phyloP scores from a whole-genome alignment of 2,797 vertebrate species.

The Enteromius thamalakanensis region DNA sequence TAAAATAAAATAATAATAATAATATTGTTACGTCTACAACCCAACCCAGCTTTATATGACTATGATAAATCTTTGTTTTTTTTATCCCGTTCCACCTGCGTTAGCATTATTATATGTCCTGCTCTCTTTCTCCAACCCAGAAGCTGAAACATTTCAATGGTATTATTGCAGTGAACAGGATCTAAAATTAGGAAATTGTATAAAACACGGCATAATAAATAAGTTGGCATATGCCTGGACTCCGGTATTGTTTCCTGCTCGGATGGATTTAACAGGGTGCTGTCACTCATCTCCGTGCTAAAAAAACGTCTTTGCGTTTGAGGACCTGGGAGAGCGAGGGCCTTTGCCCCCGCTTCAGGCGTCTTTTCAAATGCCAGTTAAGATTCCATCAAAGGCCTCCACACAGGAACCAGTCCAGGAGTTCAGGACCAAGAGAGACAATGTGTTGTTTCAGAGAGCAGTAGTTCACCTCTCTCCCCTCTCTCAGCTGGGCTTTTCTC shows the following conservation, averaged over 20 bases:
- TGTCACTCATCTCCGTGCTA: constrained; percentile 51
- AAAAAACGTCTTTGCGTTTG: constrained; percentile 80
- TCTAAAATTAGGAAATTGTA: constrained; percentile 35
- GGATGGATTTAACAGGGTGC: constrained; percentile 74
- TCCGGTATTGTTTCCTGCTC: constrained; percentile 77
- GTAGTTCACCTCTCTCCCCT: constrained; percentile 51
- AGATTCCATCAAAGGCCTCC: constrained; percentile 66
- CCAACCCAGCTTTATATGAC: neutral
- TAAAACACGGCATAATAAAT: constrained; percentile 37
- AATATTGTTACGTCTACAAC: neutral
- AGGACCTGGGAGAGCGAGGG: constrained; percentile 84
- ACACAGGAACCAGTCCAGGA: constrained; percentile 48
- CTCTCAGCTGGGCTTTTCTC: constrained; percentile 49
- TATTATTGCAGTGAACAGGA: neutral
- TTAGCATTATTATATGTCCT: neutral
- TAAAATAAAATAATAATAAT: neutral
- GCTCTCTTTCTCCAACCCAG: neutral
- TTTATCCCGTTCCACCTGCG: neutral
- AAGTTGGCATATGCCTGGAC: constrained; percentile 39
- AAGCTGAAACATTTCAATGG: neutral
- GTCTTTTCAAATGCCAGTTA: constrained; percentile 72
- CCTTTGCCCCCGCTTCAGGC: constrained; percentile 80
- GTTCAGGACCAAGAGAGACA: constrained; percentile 46
- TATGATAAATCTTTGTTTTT: neutral
- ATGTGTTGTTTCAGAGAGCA: constrained; percentile 46